Evolutionary conservation across 1,140 invertebrate genomes (phyloP), one percentile per base, ranked within the genome.

Genomic region (Lycorma delicatula): DNA sequence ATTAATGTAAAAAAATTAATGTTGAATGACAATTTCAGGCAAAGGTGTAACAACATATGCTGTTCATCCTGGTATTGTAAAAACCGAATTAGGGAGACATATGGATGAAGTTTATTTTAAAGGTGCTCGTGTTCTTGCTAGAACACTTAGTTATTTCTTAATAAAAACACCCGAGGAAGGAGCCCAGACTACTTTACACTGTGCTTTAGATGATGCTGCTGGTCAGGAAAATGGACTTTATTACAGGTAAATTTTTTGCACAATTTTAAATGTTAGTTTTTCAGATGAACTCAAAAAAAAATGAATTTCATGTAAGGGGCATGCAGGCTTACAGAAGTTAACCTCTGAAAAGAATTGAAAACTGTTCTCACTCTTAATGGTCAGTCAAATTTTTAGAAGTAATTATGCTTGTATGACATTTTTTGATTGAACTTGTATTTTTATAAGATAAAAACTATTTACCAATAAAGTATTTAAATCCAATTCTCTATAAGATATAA

Each of bases 171-270:
- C 79, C 0, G 76, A 78, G 60, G 77, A 85, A 63, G 89, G 89
- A 0, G 86, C 86, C 7, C 89, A 91, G 70, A 91, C 89, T 1
- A 82, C 82, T 1, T 73, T 94, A 38, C 80, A 89, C 66, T 89
- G 89, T 67, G 79, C 87, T 2, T 69, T 91, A 1, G 83, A 87
- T 68, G 83, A 86, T 61, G 73, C 79, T 53, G 75, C 80, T 58
- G 80, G 74, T 3, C 72, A 80, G 60, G 72, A 82, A 67, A 82
- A 79, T 63, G 86, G 86, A 59, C 65, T 81, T 12, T 80, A 80
- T 72, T 80, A 83, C 67, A 75, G 77, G 84, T 77, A 73, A 68
- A 51, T 70, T 22, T 9, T 52, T 3, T 9, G n/a, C n/a, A 3
- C n/a, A 50, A 18, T 7, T 47, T 6, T 6, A n/a, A 47, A n/a